Conservation (phyloP, 37 sponge, comb jelly and placozoan genomes). For the Beroe ovata region DNA sequence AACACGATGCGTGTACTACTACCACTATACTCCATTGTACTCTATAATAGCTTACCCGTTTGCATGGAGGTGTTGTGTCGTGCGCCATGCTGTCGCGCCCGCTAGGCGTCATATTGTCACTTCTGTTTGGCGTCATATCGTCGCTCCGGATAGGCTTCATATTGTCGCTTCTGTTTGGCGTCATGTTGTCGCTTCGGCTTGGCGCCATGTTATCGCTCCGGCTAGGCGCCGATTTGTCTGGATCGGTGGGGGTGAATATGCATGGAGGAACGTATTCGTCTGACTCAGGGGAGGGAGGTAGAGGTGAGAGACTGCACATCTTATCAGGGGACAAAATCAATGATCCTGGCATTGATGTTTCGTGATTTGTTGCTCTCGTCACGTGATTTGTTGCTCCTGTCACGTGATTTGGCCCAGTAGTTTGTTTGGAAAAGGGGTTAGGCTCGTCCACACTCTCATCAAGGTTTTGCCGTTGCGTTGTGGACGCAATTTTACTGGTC, state of each 20-base stretch:
- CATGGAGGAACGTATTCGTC: not conserved
- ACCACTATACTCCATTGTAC: too few relatives aligned
- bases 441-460: not conserved
- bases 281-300: conserved; percentile 14
- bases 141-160: too few relatives aligned
- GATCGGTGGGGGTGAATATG: not conserved
- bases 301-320: not conserved
- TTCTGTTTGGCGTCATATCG: too few relatives aligned
- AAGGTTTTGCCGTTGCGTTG: not conserved
- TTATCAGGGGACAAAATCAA: not conserved
- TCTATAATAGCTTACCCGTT: not conserved
- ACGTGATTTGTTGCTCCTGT: not conserved
- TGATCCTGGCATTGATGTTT: not conserved
- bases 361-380: not conserved
- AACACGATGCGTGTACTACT: too few relatives aligned
- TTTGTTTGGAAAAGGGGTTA: not conserved
- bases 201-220: not conserved
- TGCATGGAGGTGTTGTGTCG: not conserved
- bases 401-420: not conserved
- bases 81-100: too few relatives aligned
- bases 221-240: not conserved
- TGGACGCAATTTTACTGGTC: too few relatives aligned
- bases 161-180: too few relatives aligned
- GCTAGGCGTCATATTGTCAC: too few relatives aligned
- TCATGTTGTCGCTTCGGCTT: not conserved